Conservation (phyloP, 2,113 vertebrate genomes). For the Galbula dea region DNA sequence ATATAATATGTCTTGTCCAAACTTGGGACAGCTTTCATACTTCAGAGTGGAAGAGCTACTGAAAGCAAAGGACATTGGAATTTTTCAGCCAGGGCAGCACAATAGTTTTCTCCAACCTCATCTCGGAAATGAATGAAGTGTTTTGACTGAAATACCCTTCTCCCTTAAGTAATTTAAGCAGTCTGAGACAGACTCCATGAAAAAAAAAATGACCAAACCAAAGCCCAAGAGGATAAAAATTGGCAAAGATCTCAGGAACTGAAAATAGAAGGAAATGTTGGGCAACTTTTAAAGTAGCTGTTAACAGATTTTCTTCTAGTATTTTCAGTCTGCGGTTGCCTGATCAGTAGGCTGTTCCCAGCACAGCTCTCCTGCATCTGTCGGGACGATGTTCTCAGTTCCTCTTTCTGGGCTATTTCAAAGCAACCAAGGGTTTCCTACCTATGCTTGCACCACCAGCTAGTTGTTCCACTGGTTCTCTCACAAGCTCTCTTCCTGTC, state of each 20-base stretch:
- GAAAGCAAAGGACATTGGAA: background rate
- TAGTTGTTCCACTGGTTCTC: background rate
- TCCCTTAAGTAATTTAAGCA: background rate
- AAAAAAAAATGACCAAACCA: background rate
- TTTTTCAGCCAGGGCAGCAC: background rate
- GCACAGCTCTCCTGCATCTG: background rate
- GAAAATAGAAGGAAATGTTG: background rate
- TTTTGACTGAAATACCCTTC: constrained; percentile 23
- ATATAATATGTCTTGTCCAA: background rate
- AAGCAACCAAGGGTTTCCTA: background rate
- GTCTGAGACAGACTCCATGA: background rate
- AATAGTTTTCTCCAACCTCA: background rate
- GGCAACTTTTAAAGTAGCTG: background rate
- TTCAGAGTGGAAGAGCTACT: background rate
- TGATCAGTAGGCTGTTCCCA: background rate
- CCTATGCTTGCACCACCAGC: rapidly evolving
- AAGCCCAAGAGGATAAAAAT: background rate
- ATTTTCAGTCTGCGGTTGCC: background rate
- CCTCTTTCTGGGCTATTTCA: background rate
- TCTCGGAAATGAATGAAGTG: background rate
- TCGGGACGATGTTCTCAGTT: background rate
- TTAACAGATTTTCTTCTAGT: background rate
- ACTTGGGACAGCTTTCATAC: background rate
- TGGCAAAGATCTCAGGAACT: background rate
- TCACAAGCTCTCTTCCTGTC: background rate